Evolutionary conservation across 2,113 vertebrate genomes (phyloP).

Genomic region (Podarcis muralis): DNA sequence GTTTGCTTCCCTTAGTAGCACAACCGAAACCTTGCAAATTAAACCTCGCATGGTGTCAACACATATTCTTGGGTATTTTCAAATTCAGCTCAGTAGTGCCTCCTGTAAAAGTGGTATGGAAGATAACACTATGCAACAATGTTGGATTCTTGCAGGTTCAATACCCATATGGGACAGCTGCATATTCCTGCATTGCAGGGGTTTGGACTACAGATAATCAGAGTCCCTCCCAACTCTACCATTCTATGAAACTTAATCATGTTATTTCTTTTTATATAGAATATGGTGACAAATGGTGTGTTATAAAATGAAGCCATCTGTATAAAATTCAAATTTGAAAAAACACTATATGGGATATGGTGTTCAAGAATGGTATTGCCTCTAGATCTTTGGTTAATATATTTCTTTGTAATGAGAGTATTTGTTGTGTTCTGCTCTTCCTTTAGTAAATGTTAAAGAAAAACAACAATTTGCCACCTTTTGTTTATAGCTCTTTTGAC

Average conservation of each 20-base stretch:
- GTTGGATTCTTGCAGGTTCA: neutral
- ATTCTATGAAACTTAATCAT: neutral
- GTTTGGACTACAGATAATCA: too few species aligned
- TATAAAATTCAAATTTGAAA: constrained; percentile 48
- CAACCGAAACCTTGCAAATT: neutral
- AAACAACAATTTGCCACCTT: constrained; percentile 49
- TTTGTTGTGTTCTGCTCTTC: constrained; percentile 35
- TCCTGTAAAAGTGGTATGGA: neutral
- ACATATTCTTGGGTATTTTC: neutral
- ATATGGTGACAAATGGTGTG: neutral
- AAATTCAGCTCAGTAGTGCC: neutral
- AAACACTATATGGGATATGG: constrained; percentile 16
- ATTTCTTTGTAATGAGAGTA: constrained; percentile 15
- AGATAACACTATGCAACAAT: neutral
- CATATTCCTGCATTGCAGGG: too few species aligned
- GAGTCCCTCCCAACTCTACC: too few species aligned
- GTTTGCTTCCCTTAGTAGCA: neutral
- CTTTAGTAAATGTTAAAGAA: constrained; percentile 48
- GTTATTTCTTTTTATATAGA: neutral
- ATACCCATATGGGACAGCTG: too few species aligned
- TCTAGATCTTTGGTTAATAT: constrained; percentile 37
- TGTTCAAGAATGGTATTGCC: constrained; percentile 45
- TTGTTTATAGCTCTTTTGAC: constrained; percentile 45
- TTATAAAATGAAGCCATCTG: neutral
- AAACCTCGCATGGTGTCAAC: neutral